Conservation (phyloP, 2,113 vertebrate genomes). For the Lutjanus erythropterus region DNA sequence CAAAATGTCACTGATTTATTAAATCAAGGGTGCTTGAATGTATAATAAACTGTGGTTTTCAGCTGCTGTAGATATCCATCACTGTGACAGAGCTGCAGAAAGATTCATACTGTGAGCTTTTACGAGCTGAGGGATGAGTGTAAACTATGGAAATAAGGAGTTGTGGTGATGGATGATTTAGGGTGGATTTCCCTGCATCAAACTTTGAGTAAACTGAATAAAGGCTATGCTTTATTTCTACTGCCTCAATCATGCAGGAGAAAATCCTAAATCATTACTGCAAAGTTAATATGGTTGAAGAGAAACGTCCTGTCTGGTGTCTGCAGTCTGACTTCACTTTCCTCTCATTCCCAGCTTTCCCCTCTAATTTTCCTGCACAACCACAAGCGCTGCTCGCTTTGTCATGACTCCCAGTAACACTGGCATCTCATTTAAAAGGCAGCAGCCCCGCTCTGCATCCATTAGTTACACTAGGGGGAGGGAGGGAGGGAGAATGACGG, state of each 20-base stretch:
- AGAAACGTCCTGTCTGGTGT: conserved; percentile 50
- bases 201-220: neutral
- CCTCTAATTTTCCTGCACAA: conserved; percentile 67
- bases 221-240: conserved; percentile 3
- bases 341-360: conserved; percentile 57
- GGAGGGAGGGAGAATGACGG: conserved; percentile 55
- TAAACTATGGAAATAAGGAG: neutral
- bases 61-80: conserved; percentile 15
- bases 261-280: conserved; percentile 33
- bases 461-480: conserved; percentile 64
- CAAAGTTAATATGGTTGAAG: conserved; percentile 31
- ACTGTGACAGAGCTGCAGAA: conserved; percentile 9
- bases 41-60: neutral
- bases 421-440: conserved; percentile 76
- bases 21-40: neutral
- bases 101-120: conserved; percentile 7
- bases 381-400: conserved; percentile 61
- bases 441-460: conserved; percentile 65
- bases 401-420: conserved; percentile 65
- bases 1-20: neutral
- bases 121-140: conserved; percentile 11
- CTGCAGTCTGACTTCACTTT: conserved; percentile 52
- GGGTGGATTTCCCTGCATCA: neutral
- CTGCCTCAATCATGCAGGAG: neutral
- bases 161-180: neutral